phyloP scores from a whole-genome alignment of 37 sponge, comb jelly and placozoan genomes.

The Ephydatia muelleri region DNA sequence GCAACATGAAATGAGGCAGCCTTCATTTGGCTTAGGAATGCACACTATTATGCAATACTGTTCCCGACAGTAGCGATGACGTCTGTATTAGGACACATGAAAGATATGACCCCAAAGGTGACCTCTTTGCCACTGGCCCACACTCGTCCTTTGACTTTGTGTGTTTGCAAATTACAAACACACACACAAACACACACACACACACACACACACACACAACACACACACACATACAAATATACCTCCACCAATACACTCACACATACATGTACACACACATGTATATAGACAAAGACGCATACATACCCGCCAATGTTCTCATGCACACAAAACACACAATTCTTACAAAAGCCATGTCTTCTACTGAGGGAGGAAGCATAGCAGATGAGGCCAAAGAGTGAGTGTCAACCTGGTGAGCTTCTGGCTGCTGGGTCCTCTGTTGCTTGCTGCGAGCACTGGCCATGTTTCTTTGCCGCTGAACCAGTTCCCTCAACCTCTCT shows the following conservation, averaged over 20 bases:
- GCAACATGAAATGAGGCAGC: background rate
- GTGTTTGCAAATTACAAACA: no score
- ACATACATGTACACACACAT: background rate
- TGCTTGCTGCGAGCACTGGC: constrained; percentile 9
- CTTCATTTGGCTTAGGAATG: no score
- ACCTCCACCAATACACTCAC: background rate
- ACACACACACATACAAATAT: no score
- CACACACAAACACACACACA: background rate
- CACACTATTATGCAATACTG: no score
- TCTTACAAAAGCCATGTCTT: background rate
- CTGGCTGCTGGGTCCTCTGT: constrained; percentile 30
- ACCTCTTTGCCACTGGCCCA: no score
- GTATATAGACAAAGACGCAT: background rate
- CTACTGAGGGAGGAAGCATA: background rate
- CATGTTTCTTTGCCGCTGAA: constrained; percentile 21
- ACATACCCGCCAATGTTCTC: no score
- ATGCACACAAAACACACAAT: no score
- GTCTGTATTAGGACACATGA: no score
- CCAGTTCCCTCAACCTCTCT: constrained; percentile 31
- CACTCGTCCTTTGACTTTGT: no score
- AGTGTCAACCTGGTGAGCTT: constrained; percentile 20
- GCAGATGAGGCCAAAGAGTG: constrained; percentile 6
- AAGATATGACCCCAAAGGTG: no score
- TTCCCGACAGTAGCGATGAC: no score
- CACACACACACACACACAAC: background rate